Base-by-base conservation (phyloP, 2,888 invertebrate species). In the Drosophila putrida region DNA sequence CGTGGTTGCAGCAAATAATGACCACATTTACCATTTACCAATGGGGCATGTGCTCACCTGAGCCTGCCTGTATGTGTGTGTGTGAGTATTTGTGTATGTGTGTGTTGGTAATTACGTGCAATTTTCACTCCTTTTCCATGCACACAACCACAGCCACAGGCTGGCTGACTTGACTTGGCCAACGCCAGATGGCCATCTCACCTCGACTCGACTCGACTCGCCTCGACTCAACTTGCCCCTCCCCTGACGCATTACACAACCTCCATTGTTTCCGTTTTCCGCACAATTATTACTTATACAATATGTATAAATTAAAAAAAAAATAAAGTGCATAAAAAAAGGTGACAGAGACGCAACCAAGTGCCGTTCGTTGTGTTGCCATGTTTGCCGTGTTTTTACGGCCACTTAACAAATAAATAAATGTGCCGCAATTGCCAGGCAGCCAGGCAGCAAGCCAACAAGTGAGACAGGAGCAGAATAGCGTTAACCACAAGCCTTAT, bases 251-350 rank as follows among this genome's bases (percentile, higher is more conserved):
- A 89, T 87, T 88, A 81, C 86, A 88, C 90, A 89, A 89, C 84
- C 82, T 90, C 86, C 86, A 87, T 87, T 87, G 90, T 87, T 87
- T 87, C 90, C 90, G 90, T 90, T 88, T 87, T 87, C 86, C 86
- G 87, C 84, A 90, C 86, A 90, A 87, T 90, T 90, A 87, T 90
- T 90, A 90, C 85, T 75, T 84, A 88, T 75, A 87, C 88, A 84
- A 84, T 88, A 88, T 86, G 87, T 83, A 82, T 89, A 89, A 85
- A 89, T 89, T 84, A 71, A 74, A 65, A 63, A 53, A 68, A 71
- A 71, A 35, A 54, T 43, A 54, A 73, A 41, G 62, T 28, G 54
- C 53, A 47, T 41, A 46, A 54, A 28, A 54, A 59, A 69, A 67
- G 69, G 63, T 67, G 78, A 69, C 66, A 62, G 51, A 59, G 69